Percentiles rank a stretch among this genome's conserved stretches.
Evolutionary conservation across 2,797 vertebrate genomes (phyloP).

Genomic region (Cuniculus paca): DNA sequence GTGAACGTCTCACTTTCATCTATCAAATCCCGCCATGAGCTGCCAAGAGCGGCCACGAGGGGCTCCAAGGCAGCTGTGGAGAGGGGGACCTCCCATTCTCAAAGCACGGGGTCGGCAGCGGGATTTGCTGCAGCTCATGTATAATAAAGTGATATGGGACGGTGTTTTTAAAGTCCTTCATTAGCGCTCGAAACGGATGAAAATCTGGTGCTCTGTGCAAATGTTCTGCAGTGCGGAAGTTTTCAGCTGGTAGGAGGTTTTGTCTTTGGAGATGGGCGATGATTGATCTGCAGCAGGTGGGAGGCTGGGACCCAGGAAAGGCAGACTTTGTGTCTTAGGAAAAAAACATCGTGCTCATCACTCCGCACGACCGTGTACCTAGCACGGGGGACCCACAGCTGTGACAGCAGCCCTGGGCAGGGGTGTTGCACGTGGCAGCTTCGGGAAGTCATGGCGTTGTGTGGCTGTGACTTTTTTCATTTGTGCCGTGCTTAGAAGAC

Average conservation of each 20-base stretch:
- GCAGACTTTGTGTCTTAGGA: not conserved
- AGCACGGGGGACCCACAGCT: not conserved
- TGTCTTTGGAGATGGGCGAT: not conserved
- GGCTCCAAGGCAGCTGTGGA: not conserved
- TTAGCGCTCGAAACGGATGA: not conserved
- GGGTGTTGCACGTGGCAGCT: not conserved
- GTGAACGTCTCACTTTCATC: constrained; percentile 65
- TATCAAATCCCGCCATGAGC: not conserved
- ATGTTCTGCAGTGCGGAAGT: not conserved
- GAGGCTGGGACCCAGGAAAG: not conserved
- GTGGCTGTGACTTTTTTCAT: not conserved
- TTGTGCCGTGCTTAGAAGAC: constrained; percentile 10
- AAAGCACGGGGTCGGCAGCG: accelerated
- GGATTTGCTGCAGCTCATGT: not conserved
- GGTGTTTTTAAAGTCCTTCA: not conserved
- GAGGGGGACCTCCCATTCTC: not conserved
- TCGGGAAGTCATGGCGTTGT: accelerated
- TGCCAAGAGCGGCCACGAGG: not conserved
- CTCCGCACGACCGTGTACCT: not conserved
- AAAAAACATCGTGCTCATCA: not conserved
- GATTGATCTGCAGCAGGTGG: not conserved
- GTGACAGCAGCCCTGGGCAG: not conserved
- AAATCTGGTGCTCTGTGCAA: not conserved
- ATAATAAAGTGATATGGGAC: not conserved
- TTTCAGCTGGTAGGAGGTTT: constrained; percentile 10